Evolutionary conservation across 2,888 invertebrate genomes (phyloP).

Genomic region (Luperina nickerlii): DNA sequence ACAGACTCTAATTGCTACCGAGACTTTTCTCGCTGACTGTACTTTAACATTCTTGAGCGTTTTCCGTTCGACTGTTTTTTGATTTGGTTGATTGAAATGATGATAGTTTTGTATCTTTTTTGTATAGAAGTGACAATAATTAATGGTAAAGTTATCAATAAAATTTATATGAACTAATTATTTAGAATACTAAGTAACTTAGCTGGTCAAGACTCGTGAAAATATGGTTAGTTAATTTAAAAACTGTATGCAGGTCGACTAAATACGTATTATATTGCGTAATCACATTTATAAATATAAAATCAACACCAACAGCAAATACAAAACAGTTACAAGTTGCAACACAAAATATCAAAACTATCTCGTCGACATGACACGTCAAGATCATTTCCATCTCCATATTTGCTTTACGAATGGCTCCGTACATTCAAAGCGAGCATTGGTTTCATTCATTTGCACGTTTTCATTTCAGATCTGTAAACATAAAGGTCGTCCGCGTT

Average conservation of each 20-base stretch:
- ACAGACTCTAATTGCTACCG: constrained; percentile 72
- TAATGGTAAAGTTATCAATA: neutral
- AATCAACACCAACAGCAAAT: constrained; percentile 1
- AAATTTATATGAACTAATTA: neutral
- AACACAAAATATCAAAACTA: constrained; percentile 71
- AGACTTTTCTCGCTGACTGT: constrained; percentile 62
- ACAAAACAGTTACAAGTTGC: constrained; percentile 52
- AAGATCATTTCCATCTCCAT: constrained; percentile 73
- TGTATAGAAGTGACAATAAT: neutral
- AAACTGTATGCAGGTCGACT: neutral
- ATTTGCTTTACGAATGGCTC: constrained; percentile 75
- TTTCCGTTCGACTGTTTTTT: constrained; percentile 11
- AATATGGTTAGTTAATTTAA: no score
- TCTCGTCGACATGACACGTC: constrained; percentile 62
- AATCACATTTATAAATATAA: constrained; percentile 10
- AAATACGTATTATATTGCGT: neutral
- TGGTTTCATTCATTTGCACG: constrained; percentile 75
- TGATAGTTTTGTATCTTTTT: constrained; percentile 3
- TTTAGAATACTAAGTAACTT: neutral
- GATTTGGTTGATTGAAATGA: neutral
- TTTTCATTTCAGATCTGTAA: constrained; percentile 71
- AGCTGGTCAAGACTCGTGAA: neutral
- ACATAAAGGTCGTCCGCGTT: constrained; percentile 61
- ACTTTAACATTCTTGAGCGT: constrained; percentile 63
- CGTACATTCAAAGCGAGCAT: constrained; percentile 70